These are phyloP conservation scores for Cyprinus carpio DNA, from an alignment of 2,113 vertebrate genomes.

Conservation along the genomic window DNA sequence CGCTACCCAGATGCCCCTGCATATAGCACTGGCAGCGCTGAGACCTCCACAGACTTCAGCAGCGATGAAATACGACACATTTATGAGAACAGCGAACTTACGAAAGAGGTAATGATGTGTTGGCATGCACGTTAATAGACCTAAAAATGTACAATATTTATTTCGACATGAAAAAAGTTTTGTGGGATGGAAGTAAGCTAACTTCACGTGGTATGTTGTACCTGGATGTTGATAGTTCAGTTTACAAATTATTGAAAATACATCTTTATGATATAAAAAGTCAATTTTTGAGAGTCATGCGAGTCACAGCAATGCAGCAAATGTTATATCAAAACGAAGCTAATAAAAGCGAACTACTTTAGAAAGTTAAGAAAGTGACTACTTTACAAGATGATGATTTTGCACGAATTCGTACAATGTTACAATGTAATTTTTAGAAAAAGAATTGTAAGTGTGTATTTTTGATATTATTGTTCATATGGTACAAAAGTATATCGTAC, in stretches of 20 bases:
- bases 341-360: background rate
- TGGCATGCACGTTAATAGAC: background rate
- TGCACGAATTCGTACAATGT: background rate
- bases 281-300: background rate
- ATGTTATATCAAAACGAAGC: background rate
- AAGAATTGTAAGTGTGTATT: too few relatives aligned
- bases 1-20: conserved; percentile 73
- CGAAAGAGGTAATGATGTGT: conserved; percentile 73
- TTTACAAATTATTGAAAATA: background rate
- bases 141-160: background rate
- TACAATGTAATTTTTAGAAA: too few relatives aligned
- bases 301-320: background rate
- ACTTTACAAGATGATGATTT: background rate
- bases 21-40: conserved; percentile 70
- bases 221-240: background rate
- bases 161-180: background rate
- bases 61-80: conserved; percentile 83
- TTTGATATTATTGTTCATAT: too few relatives aligned
- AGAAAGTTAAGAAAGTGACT: too few relatives aligned
- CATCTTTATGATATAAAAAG: background rate
- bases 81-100: conserved; percentile 82
- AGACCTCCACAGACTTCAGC: conserved; percentile 75
- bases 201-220: background rate
- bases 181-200: background rate
- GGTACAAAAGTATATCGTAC: too few relatives aligned